Conservation (phyloP, 2,113 vertebrate species). For the Vanacampus margaritifer region DNA sequence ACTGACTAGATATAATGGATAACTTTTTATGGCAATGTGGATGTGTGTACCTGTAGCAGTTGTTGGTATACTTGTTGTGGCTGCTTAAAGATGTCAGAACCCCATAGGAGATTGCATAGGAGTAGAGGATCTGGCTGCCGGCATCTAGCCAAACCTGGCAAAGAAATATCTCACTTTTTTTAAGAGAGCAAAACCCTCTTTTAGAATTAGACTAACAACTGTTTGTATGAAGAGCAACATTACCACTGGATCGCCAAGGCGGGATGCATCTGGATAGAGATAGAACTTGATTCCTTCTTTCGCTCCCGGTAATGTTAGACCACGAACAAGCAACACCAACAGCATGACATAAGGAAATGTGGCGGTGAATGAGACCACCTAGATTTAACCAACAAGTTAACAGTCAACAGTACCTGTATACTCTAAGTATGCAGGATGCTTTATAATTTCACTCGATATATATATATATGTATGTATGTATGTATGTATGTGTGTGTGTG, state of each 20-base stretch:
- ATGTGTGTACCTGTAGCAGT: slow-evolving; percentile 73
- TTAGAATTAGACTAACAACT: not conserved
- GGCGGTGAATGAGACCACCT: slow-evolving; percentile 96
- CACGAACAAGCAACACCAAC: slow-evolving; percentile 83
- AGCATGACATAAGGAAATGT: slow-evolving; percentile 93
- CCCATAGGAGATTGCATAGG: slow-evolving; percentile 73
- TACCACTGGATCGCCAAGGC: slow-evolving; percentile 89
- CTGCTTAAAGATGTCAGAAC: slow-evolving; percentile 74
- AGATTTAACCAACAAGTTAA: not conserved
- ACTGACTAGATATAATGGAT: no score
- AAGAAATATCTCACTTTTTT: not conserved
- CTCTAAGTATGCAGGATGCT: no score
- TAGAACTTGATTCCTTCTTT: slow-evolving; percentile 85
- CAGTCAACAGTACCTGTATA: no score
- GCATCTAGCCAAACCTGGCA: slow-evolving; percentile 79
- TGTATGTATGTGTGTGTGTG: no score
- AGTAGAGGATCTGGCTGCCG: slow-evolving; percentile 76
- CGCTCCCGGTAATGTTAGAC: slow-evolving; percentile 86
- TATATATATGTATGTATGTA: no score
- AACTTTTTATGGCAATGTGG: not conserved
- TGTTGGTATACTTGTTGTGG: slow-evolving; percentile 76
- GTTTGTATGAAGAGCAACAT: no score
- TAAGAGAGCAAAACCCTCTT: not conserved
- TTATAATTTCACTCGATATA: no score
- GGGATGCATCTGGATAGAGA: slow-evolving; percentile 85